Evolutionary conservation across 2,113 vertebrate genomes (phyloP).

Genomic region (Pagrus major): DNA sequence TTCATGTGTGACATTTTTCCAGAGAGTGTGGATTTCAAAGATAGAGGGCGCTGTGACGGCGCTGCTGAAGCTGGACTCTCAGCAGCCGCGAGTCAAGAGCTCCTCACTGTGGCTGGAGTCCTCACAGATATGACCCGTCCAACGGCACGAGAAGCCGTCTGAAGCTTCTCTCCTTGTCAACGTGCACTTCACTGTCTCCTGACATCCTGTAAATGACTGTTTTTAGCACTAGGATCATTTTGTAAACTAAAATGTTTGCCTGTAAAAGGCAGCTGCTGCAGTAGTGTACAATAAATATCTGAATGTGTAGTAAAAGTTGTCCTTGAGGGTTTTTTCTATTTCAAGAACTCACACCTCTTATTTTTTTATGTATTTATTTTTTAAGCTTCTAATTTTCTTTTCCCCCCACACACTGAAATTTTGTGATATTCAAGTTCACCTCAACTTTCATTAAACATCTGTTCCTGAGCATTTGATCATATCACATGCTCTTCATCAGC

Average conservation of each 20-base stretch:
- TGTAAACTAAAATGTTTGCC: constrained; percentile 59
- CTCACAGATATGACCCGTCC: constrained; percentile 81
- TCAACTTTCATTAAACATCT: not conserved
- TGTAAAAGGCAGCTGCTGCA: constrained; percentile 46
- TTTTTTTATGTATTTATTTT: not conserved
- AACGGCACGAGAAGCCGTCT: constrained; percentile 13
- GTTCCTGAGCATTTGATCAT: not conserved
- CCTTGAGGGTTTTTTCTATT: not conserved
- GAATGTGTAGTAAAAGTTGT: constrained; percentile 26
- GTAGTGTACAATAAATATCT: constrained; percentile 67
- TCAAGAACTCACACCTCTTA: too few species aligned
- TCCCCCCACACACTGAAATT: not conserved
- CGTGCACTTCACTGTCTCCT: constrained; percentile 54
- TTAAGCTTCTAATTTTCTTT: not conserved
- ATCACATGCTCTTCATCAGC: not conserved
- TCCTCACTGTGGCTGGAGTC: constrained; percentile 83
- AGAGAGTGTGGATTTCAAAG: constrained; percentile 91
- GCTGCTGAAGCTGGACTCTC: constrained; percentile 79
- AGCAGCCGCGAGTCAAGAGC: constrained; percentile 74
- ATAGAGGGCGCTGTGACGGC: constrained; percentile 85
- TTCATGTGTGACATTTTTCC: constrained; percentile 59
- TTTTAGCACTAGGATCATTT: constrained; percentile 52
- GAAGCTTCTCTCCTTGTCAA: not conserved
- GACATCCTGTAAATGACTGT: constrained; percentile 43
- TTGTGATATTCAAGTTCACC: not conserved